Conservation (phyloP, 1,140 invertebrate species). For the Scylla paramamosain region DNA sequence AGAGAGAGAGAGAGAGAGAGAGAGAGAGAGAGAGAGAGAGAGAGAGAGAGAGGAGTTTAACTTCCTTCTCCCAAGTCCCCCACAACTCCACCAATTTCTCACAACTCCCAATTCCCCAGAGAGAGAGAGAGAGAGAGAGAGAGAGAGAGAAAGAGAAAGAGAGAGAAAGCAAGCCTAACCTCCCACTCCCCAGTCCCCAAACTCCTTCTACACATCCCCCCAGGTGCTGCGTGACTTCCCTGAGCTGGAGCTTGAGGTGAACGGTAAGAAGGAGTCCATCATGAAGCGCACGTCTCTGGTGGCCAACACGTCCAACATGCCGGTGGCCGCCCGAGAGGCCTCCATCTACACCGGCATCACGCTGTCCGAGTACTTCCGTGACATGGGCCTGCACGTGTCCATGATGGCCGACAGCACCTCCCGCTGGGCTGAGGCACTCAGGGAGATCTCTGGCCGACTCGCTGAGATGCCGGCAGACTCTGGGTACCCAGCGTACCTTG, state of each 20-base stretch:
- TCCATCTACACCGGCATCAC: conserved; percentile 99
- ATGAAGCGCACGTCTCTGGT: conserved; percentile 99
- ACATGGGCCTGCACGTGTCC: conserved; percentile 99
- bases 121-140: too few species aligned
- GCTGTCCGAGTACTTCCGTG: conserved; percentile 97
- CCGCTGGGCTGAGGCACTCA: conserved; percentile 99
- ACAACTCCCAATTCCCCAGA: too few species aligned
- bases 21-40: too few species aligned
- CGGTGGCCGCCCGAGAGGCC: conserved; percentile 99
- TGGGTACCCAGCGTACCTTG: conserved; percentile 99
- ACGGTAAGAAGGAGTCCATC: conserved; percentile 97
- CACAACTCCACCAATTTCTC: too few species aligned
- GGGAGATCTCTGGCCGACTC: conserved; percentile 99
- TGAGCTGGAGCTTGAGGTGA: conserved; percentile 97
- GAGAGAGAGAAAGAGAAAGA: neutral
- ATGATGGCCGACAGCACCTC: conserved; percentile 99
- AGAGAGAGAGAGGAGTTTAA: too few species aligned
- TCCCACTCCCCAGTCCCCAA: neutral
- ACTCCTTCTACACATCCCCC: conserved; percentile 21
- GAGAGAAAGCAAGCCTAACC: neutral
- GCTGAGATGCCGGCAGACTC: conserved; percentile 99
- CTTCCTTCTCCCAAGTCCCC: too few species aligned
- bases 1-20: too few species aligned
- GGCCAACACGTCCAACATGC: conserved; percentile 99
- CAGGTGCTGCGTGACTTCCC: conserved; percentile 99